phyloP scores from a whole-genome alignment of 2,888 invertebrate species.

The Seira musarum region DNA sequence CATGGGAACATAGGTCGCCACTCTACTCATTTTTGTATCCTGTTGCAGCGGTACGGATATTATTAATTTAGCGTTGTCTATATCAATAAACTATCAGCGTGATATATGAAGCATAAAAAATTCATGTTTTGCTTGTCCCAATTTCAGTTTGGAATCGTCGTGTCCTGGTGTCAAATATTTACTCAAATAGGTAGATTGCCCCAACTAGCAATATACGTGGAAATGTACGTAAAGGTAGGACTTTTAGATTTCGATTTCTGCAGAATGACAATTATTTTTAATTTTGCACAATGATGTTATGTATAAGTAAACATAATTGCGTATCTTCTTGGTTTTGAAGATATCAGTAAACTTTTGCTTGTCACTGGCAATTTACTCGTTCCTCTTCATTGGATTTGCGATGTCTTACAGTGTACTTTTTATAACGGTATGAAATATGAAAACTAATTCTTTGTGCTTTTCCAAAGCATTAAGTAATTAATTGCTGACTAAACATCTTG shows the following conservation, averaged over 20 bases:
- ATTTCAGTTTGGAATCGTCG: constrained; percentile 58
- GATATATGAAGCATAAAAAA: too few species aligned
- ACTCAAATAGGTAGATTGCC: constrained; percentile 61
- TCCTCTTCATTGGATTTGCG: constrained; percentile 60
- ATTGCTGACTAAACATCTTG: too few species aligned
- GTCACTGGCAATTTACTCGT: constrained; percentile 59
- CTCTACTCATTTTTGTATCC: constrained; percentile 58
- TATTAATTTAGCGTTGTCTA: background rate
- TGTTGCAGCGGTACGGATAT: constrained; percentile 51
- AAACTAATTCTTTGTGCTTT: too few species aligned
- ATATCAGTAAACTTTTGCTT: constrained; percentile 59
- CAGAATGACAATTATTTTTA: too few species aligned
- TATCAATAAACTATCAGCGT: too few species aligned
- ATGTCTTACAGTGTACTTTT: constrained; percentile 64
- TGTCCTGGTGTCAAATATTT: constrained; percentile 63
- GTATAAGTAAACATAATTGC: too few species aligned
- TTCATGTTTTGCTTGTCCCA: too few species aligned
- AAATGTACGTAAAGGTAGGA: constrained; percentile 63
- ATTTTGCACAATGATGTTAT: too few species aligned
- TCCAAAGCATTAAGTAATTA: too few species aligned
- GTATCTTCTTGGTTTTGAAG: constrained; percentile 32
- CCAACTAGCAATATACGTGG: constrained; percentile 59
- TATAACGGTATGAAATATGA: constrained; percentile 53
- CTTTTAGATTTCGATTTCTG: background rate
- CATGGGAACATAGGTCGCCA: constrained; percentile 44